Conservation (phyloP, 2,888 invertebrate species). For the Mactromeris polynyma region DNA sequence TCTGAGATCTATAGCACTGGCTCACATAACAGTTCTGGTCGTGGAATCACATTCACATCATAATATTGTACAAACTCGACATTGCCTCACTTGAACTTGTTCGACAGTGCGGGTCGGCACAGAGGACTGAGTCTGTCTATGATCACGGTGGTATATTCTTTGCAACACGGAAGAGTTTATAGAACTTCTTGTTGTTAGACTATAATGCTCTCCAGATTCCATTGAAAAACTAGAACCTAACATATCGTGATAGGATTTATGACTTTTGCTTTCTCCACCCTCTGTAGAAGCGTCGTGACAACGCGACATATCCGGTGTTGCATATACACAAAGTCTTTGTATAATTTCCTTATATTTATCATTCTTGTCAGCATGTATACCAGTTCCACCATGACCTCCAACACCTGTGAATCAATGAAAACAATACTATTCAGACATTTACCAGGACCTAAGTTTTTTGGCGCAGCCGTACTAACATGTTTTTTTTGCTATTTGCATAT, state of each 20-base stretch:
- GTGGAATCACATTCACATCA: conserved; percentile 60
- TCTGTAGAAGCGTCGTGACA: conserved; percentile 71
- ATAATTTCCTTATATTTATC: conserved; percentile 86
- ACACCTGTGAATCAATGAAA: conserved; percentile 79
- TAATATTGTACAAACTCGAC: conserved; percentile 82
- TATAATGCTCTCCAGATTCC: conserved; percentile 43
- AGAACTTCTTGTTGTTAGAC: conserved; percentile 35
- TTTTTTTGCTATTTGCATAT: no score
- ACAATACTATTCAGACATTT: background rate
- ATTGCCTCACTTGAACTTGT: conserved; percentile 81
- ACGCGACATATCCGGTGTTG: conserved; percentile 77
- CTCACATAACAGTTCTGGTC: background rate
- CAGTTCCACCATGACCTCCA: conserved; percentile 87
- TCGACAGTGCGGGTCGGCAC: conserved; percentile 64
- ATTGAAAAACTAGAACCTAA: conserved; percentile 29
- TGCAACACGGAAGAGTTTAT: conserved; percentile 15
- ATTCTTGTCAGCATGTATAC: conserved; percentile 85
- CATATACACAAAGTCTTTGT: conserved; percentile 81
- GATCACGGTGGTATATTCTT: conserved; percentile 21
- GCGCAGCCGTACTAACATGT: no score
- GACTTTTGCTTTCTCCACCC: conserved; percentile 52
- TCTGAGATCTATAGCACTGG: background rate
- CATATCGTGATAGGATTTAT: conserved; percentile 51
- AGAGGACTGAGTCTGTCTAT: background rate
- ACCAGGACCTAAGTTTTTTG: no score